Percentiles rank a stretch among this genome's conserved stretches.
Evolutionary conservation across 1,140 invertebrate genomes (phyloP).

Genomic region (Papilio dardanus): DNA sequence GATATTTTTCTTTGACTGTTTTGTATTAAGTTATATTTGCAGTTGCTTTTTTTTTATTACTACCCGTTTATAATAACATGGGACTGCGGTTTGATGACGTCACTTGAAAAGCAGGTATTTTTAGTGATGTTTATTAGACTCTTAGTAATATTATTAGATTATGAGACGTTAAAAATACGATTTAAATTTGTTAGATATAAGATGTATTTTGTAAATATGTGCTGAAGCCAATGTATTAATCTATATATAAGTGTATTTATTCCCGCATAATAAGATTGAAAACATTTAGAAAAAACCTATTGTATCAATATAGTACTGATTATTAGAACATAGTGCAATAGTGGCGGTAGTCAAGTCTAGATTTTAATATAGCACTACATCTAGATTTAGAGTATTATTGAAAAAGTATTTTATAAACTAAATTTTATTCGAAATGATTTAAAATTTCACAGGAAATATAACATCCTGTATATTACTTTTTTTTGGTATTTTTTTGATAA

Average conservation of each 20-base stretch:
- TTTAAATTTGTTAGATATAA: background rate
- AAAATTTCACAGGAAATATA: background rate
- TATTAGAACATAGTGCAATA: slow-evolving; percentile 1
- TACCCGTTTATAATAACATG: background rate
- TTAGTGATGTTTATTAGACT: background rate
- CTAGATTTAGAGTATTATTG: background rate
- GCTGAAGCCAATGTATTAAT: background rate
- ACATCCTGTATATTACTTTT: background rate
- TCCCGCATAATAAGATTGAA: slow-evolving; percentile 7
- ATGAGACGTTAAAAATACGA: background rate
- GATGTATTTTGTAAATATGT: background rate
- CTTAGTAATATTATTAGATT: no score
- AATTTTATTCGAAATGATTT: background rate
- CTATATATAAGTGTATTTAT: background rate
- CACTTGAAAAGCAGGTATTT: no score
- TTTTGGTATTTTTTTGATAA: background rate
- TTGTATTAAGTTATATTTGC: background rate
- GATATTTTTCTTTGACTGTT: slow-evolving; percentile 11
- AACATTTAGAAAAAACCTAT: background rate
- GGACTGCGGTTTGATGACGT: background rate
- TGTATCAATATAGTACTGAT: background rate
- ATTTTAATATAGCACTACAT: slow-evolving; percentile 4
- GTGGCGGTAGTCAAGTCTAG: background rate
- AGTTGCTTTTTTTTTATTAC: no score
- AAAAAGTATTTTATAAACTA: background rate